Evolutionary conservation across 2,888 invertebrate species (phyloP).

Genomic region (Acanthosepion lycidas): DNA sequence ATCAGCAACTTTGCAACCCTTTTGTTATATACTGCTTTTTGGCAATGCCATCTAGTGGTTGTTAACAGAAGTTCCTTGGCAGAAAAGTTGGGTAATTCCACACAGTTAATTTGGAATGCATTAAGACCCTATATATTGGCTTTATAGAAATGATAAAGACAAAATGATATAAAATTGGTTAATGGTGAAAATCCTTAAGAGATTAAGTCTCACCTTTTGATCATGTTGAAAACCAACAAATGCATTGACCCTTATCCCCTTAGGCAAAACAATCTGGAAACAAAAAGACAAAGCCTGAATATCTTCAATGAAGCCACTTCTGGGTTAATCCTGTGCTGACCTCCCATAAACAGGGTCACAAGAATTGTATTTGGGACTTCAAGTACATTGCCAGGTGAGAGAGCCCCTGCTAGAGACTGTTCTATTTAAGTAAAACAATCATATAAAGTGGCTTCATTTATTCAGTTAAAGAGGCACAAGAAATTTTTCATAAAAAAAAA

Average conservation of each 20-base stretch:
- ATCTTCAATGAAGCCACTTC: background rate
- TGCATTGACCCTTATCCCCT: background rate
- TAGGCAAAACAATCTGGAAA: background rate
- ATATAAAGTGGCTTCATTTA: too few species aligned
- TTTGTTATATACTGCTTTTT: too few species aligned
- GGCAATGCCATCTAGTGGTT: too few species aligned
- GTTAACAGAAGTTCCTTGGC: too few species aligned
- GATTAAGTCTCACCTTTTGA: background rate
- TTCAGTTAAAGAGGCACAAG: too few species aligned
- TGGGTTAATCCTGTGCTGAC: conserved; percentile 12
- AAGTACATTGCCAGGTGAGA: background rate
- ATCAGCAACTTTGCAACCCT: too few species aligned
- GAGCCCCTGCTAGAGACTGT: too few species aligned
- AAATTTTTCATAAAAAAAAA: too few species aligned
- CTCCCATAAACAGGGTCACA: background rate
- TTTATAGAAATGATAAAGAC: background rate
- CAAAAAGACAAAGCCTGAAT: background rate
- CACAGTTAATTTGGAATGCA: too few species aligned
- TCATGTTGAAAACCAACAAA: background rate
- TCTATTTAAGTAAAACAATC: too few species aligned
- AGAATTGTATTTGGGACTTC: background rate
- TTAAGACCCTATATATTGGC: too few species aligned
- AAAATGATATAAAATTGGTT: background rate
- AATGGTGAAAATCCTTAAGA: background rate
- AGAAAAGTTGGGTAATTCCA: too few species aligned